Evolutionary conservation across 1,140 invertebrate genomes (phyloP), one percentile per base, ranked within the genome.

Genomic region (Nomia melanderi): DNA sequence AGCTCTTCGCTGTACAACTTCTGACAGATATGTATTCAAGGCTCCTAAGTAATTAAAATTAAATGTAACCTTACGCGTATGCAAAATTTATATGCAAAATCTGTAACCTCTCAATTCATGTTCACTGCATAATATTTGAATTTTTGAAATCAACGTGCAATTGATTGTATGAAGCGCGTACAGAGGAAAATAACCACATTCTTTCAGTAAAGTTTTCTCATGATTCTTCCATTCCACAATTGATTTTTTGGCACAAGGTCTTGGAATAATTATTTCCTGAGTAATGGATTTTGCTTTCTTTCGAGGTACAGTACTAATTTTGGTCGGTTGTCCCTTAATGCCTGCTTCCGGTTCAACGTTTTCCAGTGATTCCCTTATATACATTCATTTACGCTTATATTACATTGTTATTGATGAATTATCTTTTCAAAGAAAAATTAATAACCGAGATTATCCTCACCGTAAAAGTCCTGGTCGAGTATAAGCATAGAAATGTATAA

Each of bases 401-500:
- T 8, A 25, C 2, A 11, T 29, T 23, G 33, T n/a, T 29, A 20
- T 29, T 14, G 14, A n/a, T 39, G 5, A 4, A n/a, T 33, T 33
- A 23, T 41, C 25, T 17, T 27, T 31, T 9, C 12, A 29, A 36
- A 12, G 20, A 23, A 29, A 44, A 36, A n/a, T 23, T 27, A 5
- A 0, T 53, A 1, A 29, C 12, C 33, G 2, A 0, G n/a, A 33
- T 0, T 7, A 31, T 31, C 50, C 64, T 69, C 25, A 76, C 73
- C 73, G 73, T 36, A 76, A 69, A 33, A 76, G 31, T 1, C 73
- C 73, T 47, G 73, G 73, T 23, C 73, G 54, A 29, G 73, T 76
- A n/a, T 50, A 47, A 1, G 73, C 73, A 12, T 36, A 57, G 31
- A 76, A 76, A 29, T 76, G 69, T 25, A 76, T 69, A 36, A 59